Evolutionary conservation across 2,797 vertebrate genomes (phyloP).

Genomic region (Streptopelia turtur): DNA sequence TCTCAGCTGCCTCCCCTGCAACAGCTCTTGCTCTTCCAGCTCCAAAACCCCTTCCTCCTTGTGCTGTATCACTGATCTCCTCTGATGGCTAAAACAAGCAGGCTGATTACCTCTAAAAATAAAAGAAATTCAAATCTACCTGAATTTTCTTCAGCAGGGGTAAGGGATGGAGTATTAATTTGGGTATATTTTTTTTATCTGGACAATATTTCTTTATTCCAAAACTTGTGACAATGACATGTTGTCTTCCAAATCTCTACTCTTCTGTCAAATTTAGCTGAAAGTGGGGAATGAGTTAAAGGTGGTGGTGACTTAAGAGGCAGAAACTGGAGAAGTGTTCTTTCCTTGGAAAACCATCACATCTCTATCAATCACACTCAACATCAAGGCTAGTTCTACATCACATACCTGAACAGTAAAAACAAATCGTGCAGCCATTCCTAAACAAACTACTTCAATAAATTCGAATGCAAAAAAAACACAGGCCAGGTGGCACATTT

Average conservation of each 20-base stretch:
- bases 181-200: not conserved
- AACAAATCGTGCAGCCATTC: conserved; percentile 39
- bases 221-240: not conserved
- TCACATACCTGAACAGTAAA: not conserved
- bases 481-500: not conserved
- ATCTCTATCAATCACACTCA: not conserved
- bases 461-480: not conserved
- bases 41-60: not conserved
- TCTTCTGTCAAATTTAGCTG: not conserved
- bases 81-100: not conserved
- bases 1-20: not conserved
- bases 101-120: not conserved
- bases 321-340: not conserved
- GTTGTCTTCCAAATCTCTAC: not conserved
- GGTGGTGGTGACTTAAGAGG: not conserved
- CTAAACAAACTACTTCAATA: not conserved
- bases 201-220: not conserved
- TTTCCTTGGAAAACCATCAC: not conserved
- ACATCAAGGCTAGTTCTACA: not conserved
- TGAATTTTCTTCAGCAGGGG: not conserved
- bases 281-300: not conserved
- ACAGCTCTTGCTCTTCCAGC: not conserved
- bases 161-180: not conserved
- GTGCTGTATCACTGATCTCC: not conserved
- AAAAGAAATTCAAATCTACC: not conserved